A percentile compares a stretch with the other conserved stretches of the same genome.
phyloP scores from a whole-genome alignment of 2,888 invertebrate species.

The Ommatoiulus sabulosus region DNA sequence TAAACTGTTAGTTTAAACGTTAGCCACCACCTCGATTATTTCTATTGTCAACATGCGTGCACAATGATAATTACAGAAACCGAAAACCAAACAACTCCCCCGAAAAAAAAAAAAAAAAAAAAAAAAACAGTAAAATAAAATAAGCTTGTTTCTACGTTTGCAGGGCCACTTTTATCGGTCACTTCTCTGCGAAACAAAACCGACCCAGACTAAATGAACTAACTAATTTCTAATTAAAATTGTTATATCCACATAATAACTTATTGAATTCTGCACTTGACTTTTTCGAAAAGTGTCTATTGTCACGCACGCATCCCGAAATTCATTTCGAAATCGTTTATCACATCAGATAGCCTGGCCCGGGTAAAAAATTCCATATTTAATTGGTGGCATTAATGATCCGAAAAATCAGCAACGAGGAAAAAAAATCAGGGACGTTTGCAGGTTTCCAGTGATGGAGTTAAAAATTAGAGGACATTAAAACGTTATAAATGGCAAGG shows the following conservation, averaged over 20 bases:
- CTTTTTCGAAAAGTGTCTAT: background rate
- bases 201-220: background rate
- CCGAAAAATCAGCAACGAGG: background rate
- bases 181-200: background rate
- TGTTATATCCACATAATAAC: background rate
- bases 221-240: background rate
- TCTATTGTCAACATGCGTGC: background rate
- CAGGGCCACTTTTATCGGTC: background rate
- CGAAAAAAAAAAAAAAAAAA: no score
- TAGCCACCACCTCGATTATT: no score
- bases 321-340: background rate
- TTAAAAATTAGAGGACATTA: background rate
- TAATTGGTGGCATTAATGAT: conserved; percentile 1
- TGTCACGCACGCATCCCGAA: background rate
- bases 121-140: background rate
- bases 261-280: conserved; percentile 1
- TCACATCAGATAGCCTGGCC: background rate
- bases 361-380: background rate
- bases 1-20: no score
- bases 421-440: background rate
- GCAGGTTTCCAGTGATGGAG: background rate
- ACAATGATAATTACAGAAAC: background rate
- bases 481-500: background rate
- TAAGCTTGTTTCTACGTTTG: background rate
- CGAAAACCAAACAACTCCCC: no score